phyloP scores from a whole-genome alignment of 2,113 vertebrate species.

The Raja brachyura region DNA sequence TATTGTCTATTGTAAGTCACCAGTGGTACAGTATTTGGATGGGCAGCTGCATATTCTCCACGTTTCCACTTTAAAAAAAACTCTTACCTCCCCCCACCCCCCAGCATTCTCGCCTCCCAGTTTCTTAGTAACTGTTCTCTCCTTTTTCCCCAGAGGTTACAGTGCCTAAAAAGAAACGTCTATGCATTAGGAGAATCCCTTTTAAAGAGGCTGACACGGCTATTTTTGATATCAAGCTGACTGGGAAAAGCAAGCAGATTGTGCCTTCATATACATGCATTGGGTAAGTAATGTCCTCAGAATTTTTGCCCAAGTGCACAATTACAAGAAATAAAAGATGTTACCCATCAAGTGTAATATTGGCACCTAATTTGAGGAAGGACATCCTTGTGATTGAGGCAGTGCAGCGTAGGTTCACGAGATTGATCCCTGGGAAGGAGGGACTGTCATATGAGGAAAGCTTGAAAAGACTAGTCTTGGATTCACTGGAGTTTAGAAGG shows the following conservation, averaged over 20 bases:
- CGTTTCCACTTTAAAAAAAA: neutral
- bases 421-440: too few relatives aligned
- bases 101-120: neutral
- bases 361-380: too few relatives aligned
- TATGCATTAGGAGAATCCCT: conserved; percentile 63
- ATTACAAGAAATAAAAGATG: neutral
- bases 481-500: too few relatives aligned
- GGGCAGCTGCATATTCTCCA: too few relatives aligned
- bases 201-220: conserved; percentile 55
- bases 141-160: conserved; percentile 54
- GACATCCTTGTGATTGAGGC: too few relatives aligned
- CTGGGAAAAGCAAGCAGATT: conserved; percentile 68
- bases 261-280: conserved; percentile 71
- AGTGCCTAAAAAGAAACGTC: conserved; percentile 70
- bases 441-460: too few relatives aligned
- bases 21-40: neutral
- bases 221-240: conserved; percentile 68
- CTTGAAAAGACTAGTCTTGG: too few relatives aligned
- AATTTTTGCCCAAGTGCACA: too few relatives aligned
- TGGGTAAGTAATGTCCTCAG: conserved; percentile 55
- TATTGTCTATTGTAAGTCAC: too few relatives aligned
- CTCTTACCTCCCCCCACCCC: neutral
- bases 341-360: neutral
- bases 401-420: too few relatives aligned
- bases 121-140: neutral